Conservation (phyloP, 2,888 invertebrate species). For the Perizoma flavofasciatum region DNA sequence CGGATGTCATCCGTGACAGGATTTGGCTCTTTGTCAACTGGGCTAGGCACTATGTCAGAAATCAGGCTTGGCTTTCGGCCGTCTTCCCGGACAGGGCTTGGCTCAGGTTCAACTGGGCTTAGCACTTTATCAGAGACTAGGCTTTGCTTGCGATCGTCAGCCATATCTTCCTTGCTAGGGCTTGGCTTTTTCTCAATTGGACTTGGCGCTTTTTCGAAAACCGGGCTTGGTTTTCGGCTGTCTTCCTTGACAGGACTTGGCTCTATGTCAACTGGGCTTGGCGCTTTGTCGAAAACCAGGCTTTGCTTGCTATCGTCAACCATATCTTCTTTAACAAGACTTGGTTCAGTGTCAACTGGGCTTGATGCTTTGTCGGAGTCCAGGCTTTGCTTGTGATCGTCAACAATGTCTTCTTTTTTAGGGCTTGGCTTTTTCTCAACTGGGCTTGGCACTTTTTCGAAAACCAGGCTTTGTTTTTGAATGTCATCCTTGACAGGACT, state of each 20-base stretch:
- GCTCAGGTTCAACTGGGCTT: not conserved
- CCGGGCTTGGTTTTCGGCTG: constrained; percentile 10
- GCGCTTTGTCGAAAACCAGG: constrained; percentile 18
- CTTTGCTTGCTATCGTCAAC: constrained; percentile 21
- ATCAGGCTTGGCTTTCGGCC: constrained; percentile 16
- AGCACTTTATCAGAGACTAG: not conserved
- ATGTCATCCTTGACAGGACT: not conserved
- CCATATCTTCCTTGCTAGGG: not conserved
- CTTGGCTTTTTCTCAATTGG: not conserved
- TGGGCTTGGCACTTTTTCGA: constrained; percentile 1
- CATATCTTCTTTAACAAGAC: constrained; percentile 13
- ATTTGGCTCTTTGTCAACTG: constrained; percentile 23
- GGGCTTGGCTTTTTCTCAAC: constrained; percentile 13
- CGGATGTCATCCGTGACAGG: constrained; percentile 9
- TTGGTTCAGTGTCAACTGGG: constrained; percentile 21
- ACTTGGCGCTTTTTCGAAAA: constrained; percentile 1
- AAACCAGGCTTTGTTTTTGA: not conserved
- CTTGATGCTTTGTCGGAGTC: constrained; percentile 25
- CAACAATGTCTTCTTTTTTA: not conserved
- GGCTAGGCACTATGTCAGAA: not conserved
- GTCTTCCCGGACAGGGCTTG: constrained; percentile 9
- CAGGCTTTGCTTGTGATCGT: constrained; percentile 18
- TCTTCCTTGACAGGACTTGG: constrained; percentile 12
- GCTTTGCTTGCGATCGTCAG: not conserved
- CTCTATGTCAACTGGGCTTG: constrained; percentile 16